Conservation (phyloP, 2,888 invertebrate genomes). For the Amphimallon solstitiale region DNA sequence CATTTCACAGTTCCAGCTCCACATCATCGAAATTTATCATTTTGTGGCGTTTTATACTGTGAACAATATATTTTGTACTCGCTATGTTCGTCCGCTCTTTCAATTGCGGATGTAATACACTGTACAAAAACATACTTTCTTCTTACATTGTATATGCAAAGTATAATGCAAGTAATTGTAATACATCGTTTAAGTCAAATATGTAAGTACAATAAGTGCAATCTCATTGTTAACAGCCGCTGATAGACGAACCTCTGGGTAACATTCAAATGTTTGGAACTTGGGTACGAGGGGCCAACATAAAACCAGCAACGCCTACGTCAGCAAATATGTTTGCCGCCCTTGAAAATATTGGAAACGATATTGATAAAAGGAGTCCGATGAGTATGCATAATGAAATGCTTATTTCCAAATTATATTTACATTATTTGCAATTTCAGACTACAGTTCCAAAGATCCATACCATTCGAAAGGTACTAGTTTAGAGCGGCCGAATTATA, state of each 20-base stretch:
- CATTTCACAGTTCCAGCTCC: conserved; percentile 45
- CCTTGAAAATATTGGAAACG: conserved; percentile 61
- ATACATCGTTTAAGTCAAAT: no score
- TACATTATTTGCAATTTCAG: conserved; percentile 23
- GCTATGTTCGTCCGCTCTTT: conserved; percentile 36
- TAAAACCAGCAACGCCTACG: conserved; percentile 55
- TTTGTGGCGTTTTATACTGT: conserved; percentile 48
- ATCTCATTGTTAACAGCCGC: conserved; percentile 54
- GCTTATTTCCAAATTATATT: background rate
- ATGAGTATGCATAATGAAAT: conserved; percentile 30
- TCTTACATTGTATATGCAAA: background rate
- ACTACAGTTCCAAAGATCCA: conserved; percentile 53
- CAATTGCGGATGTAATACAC: conserved; percentile 36
- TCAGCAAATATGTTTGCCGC: conserved; percentile 65
- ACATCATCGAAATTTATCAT: conserved; percentile 27
- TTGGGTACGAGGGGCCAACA: conserved; percentile 61
- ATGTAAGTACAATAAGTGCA: background rate
- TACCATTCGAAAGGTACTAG: conserved; percentile 62
- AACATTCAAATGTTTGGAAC: conserved; percentile 58
- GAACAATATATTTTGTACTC: conserved; percentile 35
- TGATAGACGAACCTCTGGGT: conserved; percentile 64
- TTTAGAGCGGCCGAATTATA: conserved; percentile 54
- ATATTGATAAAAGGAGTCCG: conserved; percentile 53
- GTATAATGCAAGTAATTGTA: background rate
- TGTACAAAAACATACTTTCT: conserved; percentile 30